phyloP scores from a whole-genome alignment of 2,113 vertebrate species.

The Emydocephalus ijimae region DNA sequence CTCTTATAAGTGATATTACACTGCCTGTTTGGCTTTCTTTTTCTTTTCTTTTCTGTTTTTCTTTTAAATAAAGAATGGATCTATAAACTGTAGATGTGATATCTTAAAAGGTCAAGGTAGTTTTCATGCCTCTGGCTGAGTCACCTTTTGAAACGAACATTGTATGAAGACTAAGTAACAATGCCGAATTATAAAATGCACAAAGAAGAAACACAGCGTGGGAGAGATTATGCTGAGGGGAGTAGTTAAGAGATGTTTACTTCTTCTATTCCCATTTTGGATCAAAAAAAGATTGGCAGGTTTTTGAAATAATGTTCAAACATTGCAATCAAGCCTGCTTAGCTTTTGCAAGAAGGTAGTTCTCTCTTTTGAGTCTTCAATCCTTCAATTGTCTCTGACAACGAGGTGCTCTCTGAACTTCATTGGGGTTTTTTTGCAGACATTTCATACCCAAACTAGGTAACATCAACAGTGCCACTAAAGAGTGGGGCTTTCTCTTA shows the following conservation, averaged over 20 bases:
- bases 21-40: background rate
- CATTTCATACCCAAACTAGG: background rate
- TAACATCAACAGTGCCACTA: background rate
- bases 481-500: background rate
- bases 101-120: background rate
- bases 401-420: background rate
- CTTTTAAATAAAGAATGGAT: too few relatives aligned
- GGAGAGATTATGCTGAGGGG: background rate
- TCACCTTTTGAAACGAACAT: background rate
- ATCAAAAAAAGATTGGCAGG: background rate
- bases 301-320: background rate
- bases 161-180: background rate
- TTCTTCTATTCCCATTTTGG: background rate
- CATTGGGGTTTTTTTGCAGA: background rate
- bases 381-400: background rate
- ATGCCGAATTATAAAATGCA: background rate
- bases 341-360: background rate
- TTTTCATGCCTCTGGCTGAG: background rate
- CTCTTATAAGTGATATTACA: background rate
- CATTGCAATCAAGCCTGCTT: background rate
- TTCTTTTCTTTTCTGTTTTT: background rate
- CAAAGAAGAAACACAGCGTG: background rate
- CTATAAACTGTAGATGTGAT: background rate
- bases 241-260: background rate
- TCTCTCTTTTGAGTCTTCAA: background rate